Evolutionary conservation across 2,797 vertebrate genomes (phyloP).

Genomic region (Fringilla coelebs): DNA sequence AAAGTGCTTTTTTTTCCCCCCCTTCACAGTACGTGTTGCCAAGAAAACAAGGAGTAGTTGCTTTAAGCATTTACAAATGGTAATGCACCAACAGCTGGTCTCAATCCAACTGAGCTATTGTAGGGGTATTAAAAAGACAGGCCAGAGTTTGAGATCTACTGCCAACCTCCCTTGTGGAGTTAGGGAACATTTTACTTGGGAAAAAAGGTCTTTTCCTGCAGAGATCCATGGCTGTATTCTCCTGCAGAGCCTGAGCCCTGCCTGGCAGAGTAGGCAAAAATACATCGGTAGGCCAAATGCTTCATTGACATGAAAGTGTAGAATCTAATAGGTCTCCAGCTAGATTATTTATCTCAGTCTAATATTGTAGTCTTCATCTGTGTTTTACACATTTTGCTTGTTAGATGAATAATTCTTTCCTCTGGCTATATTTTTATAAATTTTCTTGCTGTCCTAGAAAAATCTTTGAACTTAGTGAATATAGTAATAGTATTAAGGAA

Average conservation of each 20-base stretch:
- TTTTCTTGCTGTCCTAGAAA: neutral
- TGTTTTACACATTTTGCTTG: neutral
- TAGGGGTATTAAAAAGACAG: conserved; percentile 81
- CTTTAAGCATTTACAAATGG: conserved; percentile 84
- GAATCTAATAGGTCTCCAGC: conserved; percentile 52
- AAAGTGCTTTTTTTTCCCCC: conserved; percentile 30
- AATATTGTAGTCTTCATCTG: neutral
- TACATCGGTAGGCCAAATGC: conserved; percentile 68
- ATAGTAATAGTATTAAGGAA: neutral
- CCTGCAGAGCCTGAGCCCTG: conserved; percentile 71
- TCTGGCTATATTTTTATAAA: neutral
- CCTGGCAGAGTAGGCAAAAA: conserved; percentile 70
- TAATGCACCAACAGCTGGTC: conserved; percentile 82
- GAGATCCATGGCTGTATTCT: conserved; percentile 69
- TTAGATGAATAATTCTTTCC: neutral
- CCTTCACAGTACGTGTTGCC: conserved; percentile 68
- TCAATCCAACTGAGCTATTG: conserved; percentile 80
- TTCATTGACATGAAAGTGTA: conserved; percentile 63
- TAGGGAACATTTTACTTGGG: conserved; percentile 78
- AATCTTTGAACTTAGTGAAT: neutral
- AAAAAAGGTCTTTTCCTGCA: conserved; percentile 77
- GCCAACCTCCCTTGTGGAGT: conserved; percentile 79
- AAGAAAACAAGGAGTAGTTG: conserved; percentile 82
- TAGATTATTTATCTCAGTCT: conserved; percentile 55
- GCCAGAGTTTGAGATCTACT: conserved; percentile 79